phyloP scores from a whole-genome alignment of 2,888 invertebrate genomes.

The Gryllus longicercus region DNA sequence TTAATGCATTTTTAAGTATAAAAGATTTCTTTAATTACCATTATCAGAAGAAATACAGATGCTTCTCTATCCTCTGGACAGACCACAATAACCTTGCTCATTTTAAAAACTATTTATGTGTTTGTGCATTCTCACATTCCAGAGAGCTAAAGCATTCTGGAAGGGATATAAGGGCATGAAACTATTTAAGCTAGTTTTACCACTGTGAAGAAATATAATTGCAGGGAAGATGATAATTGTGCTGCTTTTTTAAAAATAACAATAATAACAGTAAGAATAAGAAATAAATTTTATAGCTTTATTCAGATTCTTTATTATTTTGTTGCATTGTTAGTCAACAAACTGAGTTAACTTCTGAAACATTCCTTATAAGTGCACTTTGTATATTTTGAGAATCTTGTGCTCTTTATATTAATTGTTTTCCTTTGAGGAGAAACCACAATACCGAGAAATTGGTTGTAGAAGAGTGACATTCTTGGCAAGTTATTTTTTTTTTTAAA shows the following conservation, averaged over 20 bases:
- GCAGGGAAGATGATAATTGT: constrained; percentile 29
- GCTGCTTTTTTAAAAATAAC: constrained; percentile 17
- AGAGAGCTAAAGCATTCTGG: constrained; percentile 45
- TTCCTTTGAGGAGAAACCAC: neutral
- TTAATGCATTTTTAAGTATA: constrained; percentile 30
- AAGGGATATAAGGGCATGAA: constrained; percentile 53
- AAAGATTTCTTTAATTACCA: constrained; percentile 32
- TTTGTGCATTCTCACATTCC: constrained; percentile 47
- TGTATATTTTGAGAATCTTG: neutral
- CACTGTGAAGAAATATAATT: constrained; percentile 19
- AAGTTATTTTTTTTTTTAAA: neutral
- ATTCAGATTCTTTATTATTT: constrained; percentile 18
- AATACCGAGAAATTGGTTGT: neutral
- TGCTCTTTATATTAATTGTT: neutral
- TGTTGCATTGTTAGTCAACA: constrained; percentile 20
- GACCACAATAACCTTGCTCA: constrained; percentile 39
- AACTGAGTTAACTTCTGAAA: constrained; percentile 24
- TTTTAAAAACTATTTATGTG: constrained; percentile 35
- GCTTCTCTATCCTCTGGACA: constrained; percentile 26
- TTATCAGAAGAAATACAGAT: constrained; percentile 26
- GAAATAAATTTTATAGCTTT: constrained; percentile 24
- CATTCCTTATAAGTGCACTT: constrained; percentile 26
- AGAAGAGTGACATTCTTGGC: too few species aligned
- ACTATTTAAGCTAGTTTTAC: constrained; percentile 34
- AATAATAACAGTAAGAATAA: neutral